phyloP scores from a whole-genome alignment of 2,797 vertebrate species.

The Anguilla anguilla region DNA sequence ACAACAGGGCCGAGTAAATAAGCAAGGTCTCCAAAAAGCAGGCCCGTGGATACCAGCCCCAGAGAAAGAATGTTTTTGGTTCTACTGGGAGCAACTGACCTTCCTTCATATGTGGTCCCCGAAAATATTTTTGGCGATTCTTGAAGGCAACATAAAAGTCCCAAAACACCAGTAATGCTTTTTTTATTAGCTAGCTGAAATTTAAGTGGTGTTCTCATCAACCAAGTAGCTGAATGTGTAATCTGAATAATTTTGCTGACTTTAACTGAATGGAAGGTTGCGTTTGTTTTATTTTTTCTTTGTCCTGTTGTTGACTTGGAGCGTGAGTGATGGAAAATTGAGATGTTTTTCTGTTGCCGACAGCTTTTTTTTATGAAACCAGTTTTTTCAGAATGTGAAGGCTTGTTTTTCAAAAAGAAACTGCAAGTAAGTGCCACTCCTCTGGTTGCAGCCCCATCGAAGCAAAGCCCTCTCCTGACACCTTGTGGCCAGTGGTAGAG shows the following conservation, averaged over 20 bases:
- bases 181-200: neutral
- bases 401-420: neutral
- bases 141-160: neutral
- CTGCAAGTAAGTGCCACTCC: neutral
- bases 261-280: slow-evolving; percentile 8
- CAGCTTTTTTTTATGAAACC: neutral
- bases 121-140: neutral
- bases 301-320: neutral
- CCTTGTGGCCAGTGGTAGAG: neutral
- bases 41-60: neutral
- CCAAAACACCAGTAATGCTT: neutral
- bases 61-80: neutral
- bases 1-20: neutral
- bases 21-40: neutral
- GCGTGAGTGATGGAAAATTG: neutral
- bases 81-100: neutral
- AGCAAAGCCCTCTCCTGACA: slow-evolving; percentile 26
- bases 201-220: neutral
- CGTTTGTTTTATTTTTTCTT: neutral
- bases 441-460: neutral
- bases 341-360: neutral
- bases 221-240: neutral
- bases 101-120: neutral
- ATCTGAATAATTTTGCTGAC: neutral
- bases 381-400: neutral